Evolutionary conservation across 2,888 invertebrate species (phyloP).

Genomic region (Incurvaria masculella): DNA sequence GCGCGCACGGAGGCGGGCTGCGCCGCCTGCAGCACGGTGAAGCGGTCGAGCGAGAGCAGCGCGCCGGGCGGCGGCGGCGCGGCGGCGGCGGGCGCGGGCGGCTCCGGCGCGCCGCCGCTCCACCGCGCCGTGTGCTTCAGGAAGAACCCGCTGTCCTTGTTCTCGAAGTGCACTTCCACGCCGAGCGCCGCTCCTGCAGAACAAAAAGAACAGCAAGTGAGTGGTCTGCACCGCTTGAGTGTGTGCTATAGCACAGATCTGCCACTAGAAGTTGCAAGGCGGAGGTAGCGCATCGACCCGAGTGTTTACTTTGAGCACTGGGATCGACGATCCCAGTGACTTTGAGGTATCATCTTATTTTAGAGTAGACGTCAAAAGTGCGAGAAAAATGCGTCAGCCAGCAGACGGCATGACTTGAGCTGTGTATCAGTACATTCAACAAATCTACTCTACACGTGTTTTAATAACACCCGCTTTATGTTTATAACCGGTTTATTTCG

Average conservation of each 20-base stretch:
- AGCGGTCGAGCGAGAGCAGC: conserved; percentile 79
- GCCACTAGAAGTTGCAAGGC: conserved; percentile 21
- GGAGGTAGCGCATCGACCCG: no score
- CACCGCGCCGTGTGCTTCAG: conserved; percentile 78
- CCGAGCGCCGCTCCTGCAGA: conserved; percentile 63
- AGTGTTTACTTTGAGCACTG: no score
- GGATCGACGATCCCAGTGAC: no score
- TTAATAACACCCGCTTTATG: neutral
- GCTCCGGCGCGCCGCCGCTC: conserved; percentile 54
- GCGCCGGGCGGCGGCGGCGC: conserved; percentile 59
- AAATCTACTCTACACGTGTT: neutral
- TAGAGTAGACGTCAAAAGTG: no score
- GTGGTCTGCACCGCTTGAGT: conserved; percentile 3
- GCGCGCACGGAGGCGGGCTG: conserved; percentile 89
- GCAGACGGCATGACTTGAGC: no score
- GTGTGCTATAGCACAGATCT: conserved; percentile 21
- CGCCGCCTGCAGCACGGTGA: conserved; percentile 88
- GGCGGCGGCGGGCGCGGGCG: conserved; percentile 31
- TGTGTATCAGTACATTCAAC: neutral
- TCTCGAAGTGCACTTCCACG: conserved; percentile 89
- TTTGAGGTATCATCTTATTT: no score
- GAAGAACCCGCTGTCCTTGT: conserved; percentile 89
- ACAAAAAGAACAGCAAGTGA: conserved; percentile 25
- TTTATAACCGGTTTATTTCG: neutral
- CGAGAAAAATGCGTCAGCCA: no score